Base-by-base conservation (phyloP, 2,797 vertebrate genomes). In the Pachyuromys duprasi region DNA sequence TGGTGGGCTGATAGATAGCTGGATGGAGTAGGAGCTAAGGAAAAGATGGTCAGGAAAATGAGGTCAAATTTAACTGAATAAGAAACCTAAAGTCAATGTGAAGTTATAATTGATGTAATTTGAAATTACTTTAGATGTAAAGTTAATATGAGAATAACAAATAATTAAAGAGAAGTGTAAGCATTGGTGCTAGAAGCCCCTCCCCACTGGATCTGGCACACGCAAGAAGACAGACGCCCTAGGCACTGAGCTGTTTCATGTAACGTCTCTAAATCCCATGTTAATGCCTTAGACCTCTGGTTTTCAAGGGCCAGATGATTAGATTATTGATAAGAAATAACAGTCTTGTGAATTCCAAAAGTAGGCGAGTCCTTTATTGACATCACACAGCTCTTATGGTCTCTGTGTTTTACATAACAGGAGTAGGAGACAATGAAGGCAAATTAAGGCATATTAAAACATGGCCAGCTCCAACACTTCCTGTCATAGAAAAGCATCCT, bases 401-500 rank as follows among this genome's bases (percentile, higher is more conserved):
- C 49, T 31, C 33, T 9, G 0, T 1, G 0, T 62, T 75, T n/a
- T 1, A 20, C 18, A 65, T 5, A 57, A 36, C 12, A 33, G 12
- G 7, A 82, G 60, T 4, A 1, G 2, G 12, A 26, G 0, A 0
- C 1, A 33, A 72, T 42, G 49, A 57, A 69, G 36, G 91, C 87
- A 72, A 5, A 96, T 93, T 93, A 97, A 95, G 98, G 98, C 97
- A 78, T 98, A 98, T 98, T 98, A 99, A 98, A 99, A 99, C 98
- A 99, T 98, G 98, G 98, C 98, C 99, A 97, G 89, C 96, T 97
- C 96, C 86, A 94, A 93, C 65, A 97, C 95, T 98, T 98, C 98
- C 98, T 98, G 98, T 97, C 95, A 98, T 70, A 98, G 98, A 98
- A 98, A 98, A 96, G 91, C 69, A 74, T 67, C 97, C 89, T 97